phyloP scores from a whole-genome alignment of 2,888 invertebrate species.

The Eretmocerus hayati region DNA sequence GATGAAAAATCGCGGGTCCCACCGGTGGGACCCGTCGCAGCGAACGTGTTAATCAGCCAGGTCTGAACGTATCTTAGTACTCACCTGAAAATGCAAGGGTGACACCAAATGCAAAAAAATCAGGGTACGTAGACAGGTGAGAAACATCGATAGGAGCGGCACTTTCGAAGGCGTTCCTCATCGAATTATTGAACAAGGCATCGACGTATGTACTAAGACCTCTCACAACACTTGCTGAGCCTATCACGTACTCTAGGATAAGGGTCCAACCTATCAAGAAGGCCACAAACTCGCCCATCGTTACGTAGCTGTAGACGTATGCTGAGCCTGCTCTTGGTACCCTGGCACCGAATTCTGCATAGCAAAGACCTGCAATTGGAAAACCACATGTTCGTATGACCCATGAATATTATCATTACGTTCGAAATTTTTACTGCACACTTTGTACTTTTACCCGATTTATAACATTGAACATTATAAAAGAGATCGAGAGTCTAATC shows the following conservation, averaged over 20 bases:
- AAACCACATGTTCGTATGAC: too few species aligned
- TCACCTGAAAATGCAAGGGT: constrained; percentile 64
- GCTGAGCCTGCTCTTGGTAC: constrained; percentile 89
- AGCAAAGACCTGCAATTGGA: constrained; percentile 84
- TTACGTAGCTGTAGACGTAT: constrained; percentile 89
- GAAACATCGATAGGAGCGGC: constrained; percentile 61
- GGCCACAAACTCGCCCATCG: constrained; percentile 85
- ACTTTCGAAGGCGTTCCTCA: constrained; percentile 57
- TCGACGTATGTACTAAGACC: constrained; percentile 75
- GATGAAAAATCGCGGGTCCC: too few species aligned
- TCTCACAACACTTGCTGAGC: constrained; percentile 77
- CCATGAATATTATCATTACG: too few species aligned
- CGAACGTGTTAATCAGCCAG: too few species aligned
- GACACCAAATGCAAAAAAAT: constrained; percentile 68
- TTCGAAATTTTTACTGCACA: too few species aligned
- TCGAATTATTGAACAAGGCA: constrained; percentile 58
- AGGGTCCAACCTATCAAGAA: constrained; percentile 93
- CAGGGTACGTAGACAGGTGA: constrained; percentile 65
- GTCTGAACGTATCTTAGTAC: not conserved
- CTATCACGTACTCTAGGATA: constrained; percentile 81
- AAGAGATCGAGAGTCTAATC: too few species aligned
- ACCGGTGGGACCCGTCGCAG: too few species aligned
- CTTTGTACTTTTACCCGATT: too few species aligned
- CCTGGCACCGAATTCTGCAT: constrained; percentile 84
- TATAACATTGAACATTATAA: too few species aligned